These are phyloP conservation scores for Morus bassanus DNA, from an alignment of 2,797 vertebrate genomes.

Conservation along the genomic window DNA sequence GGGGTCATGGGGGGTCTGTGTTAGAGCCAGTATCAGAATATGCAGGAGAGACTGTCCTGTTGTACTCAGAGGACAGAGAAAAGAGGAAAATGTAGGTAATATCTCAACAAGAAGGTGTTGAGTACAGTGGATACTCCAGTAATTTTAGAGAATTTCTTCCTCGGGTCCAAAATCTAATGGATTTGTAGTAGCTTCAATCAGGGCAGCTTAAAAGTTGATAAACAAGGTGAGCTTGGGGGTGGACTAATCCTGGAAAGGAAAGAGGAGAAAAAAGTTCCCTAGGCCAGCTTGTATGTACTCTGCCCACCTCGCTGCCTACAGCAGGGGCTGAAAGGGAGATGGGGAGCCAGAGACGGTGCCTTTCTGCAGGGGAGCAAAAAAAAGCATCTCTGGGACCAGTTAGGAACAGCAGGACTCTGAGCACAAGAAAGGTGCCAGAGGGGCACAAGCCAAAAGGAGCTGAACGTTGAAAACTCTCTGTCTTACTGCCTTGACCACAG, in stretches of 20 bases:
- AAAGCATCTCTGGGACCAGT: neutral
- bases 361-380: neutral
- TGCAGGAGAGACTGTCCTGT: neutral
- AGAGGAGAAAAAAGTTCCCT: neutral
- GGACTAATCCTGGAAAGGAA: neutral
- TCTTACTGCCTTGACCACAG: neutral
- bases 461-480: neutral
- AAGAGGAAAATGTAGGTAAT: neutral
- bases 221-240: neutral
- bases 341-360: fast-evolving
- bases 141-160: neutral
- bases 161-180: fast-evolving
- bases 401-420: neutral
- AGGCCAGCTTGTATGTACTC: neutral
- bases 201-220: neutral
- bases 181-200: neutral
- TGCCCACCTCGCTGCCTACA: fast-evolving
- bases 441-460: neutral
- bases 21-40: neutral
- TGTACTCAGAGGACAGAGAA: neutral
- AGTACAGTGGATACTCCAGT: neutral
- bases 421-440: neutral
- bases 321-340: neutral
- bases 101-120: neutral
- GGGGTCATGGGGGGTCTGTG: neutral